A percentile compares a stretch with the other conserved stretches of the same genome.
phyloP scores from a whole-genome alignment of 2,888 invertebrate species.

The Athalia rosae region DNA sequence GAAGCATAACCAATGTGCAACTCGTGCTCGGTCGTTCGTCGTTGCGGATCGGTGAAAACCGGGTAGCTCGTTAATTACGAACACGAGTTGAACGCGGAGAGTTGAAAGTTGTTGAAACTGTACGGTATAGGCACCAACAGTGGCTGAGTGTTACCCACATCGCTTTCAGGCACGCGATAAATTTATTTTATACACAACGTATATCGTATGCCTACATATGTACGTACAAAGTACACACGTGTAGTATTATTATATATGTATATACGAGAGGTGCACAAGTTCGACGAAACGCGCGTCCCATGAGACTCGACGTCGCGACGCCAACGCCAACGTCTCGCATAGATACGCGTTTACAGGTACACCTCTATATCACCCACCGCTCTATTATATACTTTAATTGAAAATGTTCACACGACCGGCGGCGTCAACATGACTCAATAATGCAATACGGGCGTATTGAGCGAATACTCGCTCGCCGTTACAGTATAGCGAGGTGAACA shows the following conservation, averaged over 20 bases:
- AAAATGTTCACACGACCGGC: slow-evolving; percentile 37
- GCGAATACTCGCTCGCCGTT: background rate
- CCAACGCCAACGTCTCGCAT: background rate
- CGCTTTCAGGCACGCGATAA: background rate
- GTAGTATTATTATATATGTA: no score
- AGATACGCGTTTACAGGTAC: background rate
- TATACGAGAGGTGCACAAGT: no score
- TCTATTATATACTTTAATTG: slow-evolving; percentile 19
- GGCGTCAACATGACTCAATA: slow-evolving; percentile 21
- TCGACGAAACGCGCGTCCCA: no score
- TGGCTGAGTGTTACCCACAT: background rate
- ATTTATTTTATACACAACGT: background rate
- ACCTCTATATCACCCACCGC: background rate
- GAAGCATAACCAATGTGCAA: no score
- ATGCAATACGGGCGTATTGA: background rate
- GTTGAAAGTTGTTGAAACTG: slow-evolving; percentile 35
- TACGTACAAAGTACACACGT: background rate
- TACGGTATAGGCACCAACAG: background rate
- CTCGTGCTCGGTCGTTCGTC: background rate
- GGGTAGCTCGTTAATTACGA: slow-evolving; percentile 18
- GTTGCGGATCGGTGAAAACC: slow-evolving; percentile 28
- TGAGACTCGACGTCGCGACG: no score
- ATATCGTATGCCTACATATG: background rate
- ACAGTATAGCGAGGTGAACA: background rate
- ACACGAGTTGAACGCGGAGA: background rate